phyloP scores from a whole-genome alignment of 1,140 invertebrate genomes.

The Notospermus geniculatus region DNA sequence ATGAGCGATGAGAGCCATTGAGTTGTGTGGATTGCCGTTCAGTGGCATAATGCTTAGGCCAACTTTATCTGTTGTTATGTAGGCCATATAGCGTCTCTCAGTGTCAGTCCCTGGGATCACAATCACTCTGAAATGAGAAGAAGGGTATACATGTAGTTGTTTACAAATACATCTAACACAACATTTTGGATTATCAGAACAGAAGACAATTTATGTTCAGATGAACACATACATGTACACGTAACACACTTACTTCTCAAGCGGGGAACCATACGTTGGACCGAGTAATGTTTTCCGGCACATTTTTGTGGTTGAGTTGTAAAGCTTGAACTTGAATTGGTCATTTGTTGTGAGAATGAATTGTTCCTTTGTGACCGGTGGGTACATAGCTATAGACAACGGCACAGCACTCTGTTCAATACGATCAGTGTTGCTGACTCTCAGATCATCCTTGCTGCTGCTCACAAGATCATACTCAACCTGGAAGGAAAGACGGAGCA shows the following conservation, averaged over 20 bases:
- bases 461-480: conserved; percentile 68
- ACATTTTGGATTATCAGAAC: conserved; percentile 1
- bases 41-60: conserved; percentile 68
- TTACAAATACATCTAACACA: not conserved
- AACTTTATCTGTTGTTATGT: conserved; percentile 65
- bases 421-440: conserved; percentile 53
- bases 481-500: conserved; percentile 52
- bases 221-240: too few relatives aligned
- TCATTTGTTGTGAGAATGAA: conserved; percentile 55
- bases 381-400: conserved; percentile 58
- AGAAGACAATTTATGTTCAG: not conserved
- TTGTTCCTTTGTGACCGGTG: conserved; percentile 52
- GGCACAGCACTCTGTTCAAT: conserved; percentile 67
- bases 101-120: conserved; percentile 44
- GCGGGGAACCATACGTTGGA: conserved; percentile 64
- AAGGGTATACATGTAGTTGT: not conserved
- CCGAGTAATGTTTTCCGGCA: conserved; percentile 65
- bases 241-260: conserved; percentile 57
- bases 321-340: conserved; percentile 69
- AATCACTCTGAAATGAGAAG: conserved; percentile 33
- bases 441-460: conserved; percentile 53
- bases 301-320: conserved; percentile 64
- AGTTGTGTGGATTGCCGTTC: conserved; percentile 72
- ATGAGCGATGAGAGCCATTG: conserved; percentile 66
- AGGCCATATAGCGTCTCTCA: conserved; percentile 61